Evolutionary conservation across 2,797 vertebrate genomes (phyloP), one percentile per base, ranked within the genome.

Genomic region (Rhinatrema bivittatum): DNA sequence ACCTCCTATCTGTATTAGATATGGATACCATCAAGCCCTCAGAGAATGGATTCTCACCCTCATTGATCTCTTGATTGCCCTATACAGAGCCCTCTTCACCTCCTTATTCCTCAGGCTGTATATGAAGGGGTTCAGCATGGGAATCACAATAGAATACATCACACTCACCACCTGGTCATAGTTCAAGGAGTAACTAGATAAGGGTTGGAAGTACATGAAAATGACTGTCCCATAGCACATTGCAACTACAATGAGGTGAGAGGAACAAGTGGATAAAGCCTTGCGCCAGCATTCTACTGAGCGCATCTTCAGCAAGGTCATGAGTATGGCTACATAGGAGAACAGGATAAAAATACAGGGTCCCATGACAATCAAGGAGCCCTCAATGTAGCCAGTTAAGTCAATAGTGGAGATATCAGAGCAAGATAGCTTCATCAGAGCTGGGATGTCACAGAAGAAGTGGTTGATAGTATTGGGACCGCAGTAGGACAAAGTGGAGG

Each of bases 371-470:
- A 48, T 40, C 17, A 48, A 7, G 9, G 45, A 35, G 3, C 26
- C 45, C 16, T 30, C 26, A 14, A 25, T 20, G 22, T 48, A 41
- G 25, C 48, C 21, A 18, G 39, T 27, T 31, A 35, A 30, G n/a
- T 48, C 31, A 21, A 41, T 45, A 20, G 21, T 6, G 14, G 27
- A 40, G 4, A 45, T 48, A 22, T 48, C 45, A 29, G 13, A 30
- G 27, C 45, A 48, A 32, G 45, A 48, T 7, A 48, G 45, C 17
- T 26, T 16, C 11, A 48, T 14, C 37, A 48, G 14, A 22, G 32
- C 45, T 16, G 45, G 45, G 7, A 48, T 31, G 36, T 48, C 45
- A 16, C 45, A 48, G 22, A 48, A 48, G 22, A 40, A 48, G 12
- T 48, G 45, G 20, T 40, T 45, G n/a, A 48, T 25, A 14, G 40